Evolutionary conservation across 2,888 invertebrate genomes (phyloP).

Genomic region (Drosophila crucigera): DNA sequence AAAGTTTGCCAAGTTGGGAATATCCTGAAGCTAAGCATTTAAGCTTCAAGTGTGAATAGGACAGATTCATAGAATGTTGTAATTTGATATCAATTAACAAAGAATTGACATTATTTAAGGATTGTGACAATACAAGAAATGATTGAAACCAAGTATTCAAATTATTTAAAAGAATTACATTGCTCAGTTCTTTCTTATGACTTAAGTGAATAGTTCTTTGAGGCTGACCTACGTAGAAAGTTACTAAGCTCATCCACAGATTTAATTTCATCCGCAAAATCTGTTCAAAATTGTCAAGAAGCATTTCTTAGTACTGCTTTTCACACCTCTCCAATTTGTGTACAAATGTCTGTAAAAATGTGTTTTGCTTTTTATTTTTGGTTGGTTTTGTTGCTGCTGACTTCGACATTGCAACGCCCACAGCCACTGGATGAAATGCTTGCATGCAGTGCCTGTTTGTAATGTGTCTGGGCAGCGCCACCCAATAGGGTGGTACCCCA

Average conservation of each 20-base stretch:
- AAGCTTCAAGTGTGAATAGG: not conserved
- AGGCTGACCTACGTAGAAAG: not conserved
- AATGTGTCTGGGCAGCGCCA: constrained; percentile 67
- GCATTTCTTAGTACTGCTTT: constrained; percentile 15
- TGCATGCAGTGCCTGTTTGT: constrained; percentile 69
- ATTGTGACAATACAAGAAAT: not conserved
- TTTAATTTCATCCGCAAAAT: constrained; percentile 9
- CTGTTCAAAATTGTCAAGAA: constrained; percentile 8
- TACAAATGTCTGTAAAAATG: constrained; percentile 16
- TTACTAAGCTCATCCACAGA: not conserved
- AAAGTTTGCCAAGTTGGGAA: not conserved
- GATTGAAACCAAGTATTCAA: not conserved
- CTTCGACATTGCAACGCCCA: constrained; percentile 46
- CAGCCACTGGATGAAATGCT: constrained; percentile 18
- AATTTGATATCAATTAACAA: not conserved
- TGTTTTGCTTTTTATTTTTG: constrained; percentile 10
- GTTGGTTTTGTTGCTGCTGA: constrained; percentile 25
- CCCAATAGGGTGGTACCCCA: not conserved
- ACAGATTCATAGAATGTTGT: not conserved
- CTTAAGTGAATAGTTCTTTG: not conserved
- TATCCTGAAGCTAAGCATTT: not conserved
- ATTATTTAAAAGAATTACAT: not conserved
- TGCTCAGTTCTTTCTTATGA: not conserved
- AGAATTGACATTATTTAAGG: not conserved
- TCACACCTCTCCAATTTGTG: constrained; percentile 40